Evolutionary conservation across 37 sponge, comb jelly and placozoan species (phyloP).

Genomic region (Ianthella basta): DNA sequence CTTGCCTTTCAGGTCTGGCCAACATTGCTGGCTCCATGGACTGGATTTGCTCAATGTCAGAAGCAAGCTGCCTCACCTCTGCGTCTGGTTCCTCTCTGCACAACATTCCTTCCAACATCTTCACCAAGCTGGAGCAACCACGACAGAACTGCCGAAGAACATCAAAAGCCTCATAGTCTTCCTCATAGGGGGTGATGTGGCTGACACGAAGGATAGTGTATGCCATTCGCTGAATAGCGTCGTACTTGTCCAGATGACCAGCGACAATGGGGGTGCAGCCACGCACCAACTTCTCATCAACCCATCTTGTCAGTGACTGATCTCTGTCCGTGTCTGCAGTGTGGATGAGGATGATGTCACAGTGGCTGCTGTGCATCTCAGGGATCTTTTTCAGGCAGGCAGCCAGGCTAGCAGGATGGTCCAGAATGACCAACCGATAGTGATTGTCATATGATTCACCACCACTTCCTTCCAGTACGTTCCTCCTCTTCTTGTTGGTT

Average conservation of each 20-base stretch:
- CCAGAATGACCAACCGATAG: neutral
- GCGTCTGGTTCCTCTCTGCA: neutral
- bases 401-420: neutral
- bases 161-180: slow-evolving; percentile 14
- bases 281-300: slow-evolving; percentile 22
- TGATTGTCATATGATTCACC: neutral
- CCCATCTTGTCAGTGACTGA: neutral
- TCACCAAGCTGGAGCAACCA: neutral
- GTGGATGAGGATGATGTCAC: slow-evolving; percentile 30
- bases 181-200: slow-evolving; percentile 1
- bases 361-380: slow-evolving; percentile 3
- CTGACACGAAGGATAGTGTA: neutral
- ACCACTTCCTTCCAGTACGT: neutral
- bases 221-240: slow-evolving; percentile 8
- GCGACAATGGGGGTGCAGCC: slow-evolving; percentile 11
- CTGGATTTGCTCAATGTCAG: no score
- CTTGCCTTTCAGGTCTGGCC: no score
- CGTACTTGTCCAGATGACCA: neutral
- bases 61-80: no score
- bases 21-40: no score
- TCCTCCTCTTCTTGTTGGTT: neutral
- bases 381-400: neutral
- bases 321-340: neutral
- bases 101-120: slow-evolving; percentile 18
- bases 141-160: neutral